Conservation (phyloP, 2,113 vertebrate genomes). For the Rutilus rutilus region DNA sequence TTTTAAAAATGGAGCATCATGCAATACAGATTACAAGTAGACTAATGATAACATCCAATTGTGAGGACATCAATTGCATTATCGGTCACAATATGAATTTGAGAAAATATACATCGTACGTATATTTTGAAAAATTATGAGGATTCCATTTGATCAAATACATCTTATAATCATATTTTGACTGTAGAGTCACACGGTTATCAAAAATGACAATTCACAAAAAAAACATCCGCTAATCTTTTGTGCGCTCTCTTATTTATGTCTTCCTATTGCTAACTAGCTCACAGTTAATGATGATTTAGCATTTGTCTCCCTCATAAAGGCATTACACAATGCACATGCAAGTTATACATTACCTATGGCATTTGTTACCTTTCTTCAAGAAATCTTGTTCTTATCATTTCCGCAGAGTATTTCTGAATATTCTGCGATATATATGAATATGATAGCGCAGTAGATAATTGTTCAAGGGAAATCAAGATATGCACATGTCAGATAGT, state of each 20-base stretch:
- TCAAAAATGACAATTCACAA: not conserved
- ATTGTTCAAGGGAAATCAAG: not conserved
- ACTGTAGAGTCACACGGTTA: conserved; percentile 21
- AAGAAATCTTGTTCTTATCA: not conserved
- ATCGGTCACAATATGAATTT: conserved; percentile 22
- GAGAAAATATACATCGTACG: conserved; percentile 27
- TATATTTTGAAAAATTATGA: not conserved
- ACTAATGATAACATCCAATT: conserved; percentile 45
- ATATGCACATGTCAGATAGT: not conserved
- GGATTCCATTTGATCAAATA: conserved; percentile 8
- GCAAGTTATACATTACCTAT: conserved; percentile 18
- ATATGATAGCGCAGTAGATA: not conserved
- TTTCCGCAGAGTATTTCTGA: not conserved
- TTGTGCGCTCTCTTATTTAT: not conserved
- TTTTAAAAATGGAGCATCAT: not conserved
- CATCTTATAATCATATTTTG: conserved; percentile 2
- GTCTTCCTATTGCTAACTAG: not conserved
- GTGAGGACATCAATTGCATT: conserved; percentile 39
- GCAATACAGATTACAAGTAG: conserved; percentile 37
- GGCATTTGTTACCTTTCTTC: not conserved
- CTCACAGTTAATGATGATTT: not conserved
- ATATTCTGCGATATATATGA: not conserved
- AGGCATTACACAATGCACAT: conserved; percentile 29
- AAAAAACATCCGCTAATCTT: not conserved
- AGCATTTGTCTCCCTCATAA: not conserved